phyloP scores from a whole-genome alignment of 2,797 vertebrate species.

The Sebastes kiyomatsui region DNA sequence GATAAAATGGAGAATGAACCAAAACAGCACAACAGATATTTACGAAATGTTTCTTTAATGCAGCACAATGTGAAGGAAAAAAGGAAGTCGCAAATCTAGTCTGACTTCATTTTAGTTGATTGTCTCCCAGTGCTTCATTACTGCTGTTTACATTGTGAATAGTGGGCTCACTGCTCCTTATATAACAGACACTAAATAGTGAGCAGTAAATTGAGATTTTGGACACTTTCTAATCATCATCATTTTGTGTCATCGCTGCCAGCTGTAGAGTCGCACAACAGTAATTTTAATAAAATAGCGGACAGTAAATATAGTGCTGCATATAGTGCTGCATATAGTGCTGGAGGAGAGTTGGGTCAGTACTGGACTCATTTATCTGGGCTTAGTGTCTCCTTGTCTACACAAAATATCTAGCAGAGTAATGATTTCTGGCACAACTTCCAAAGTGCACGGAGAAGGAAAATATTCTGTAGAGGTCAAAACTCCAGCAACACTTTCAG shows the following conservation, averaged over 20 bases:
- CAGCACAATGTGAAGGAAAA: not conserved
- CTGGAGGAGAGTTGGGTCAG: not conserved
- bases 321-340: not conserved
- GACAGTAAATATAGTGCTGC: not conserved
- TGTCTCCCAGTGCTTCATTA: not conserved
- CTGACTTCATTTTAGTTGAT: not conserved
- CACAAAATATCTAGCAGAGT: not conserved
- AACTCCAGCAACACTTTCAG: not conserved
- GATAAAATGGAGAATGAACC: not conserved
- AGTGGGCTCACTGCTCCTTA: not conserved
- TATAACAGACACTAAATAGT: not conserved
- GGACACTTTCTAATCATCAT: not conserved
- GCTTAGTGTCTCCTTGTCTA: not conserved
- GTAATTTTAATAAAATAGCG: not conserved
- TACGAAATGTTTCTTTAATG: not conserved
- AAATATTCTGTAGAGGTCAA: not conserved
- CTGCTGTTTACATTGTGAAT: not conserved
- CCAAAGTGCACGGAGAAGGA: not conserved
- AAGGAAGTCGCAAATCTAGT: not conserved
- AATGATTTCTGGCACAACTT: not conserved
- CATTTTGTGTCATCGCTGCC: not conserved
- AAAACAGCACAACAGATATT: not conserved
- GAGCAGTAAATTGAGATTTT: not conserved
- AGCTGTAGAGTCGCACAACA: not conserved
- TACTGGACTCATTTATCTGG: not conserved